Percentiles rank a stretch among this genome's conserved stretches.
These are phyloP conservation scores for Micromys minutus DNA, from an alignment of 2,113 vertebrate species.

Conservation along the genomic window DNA sequence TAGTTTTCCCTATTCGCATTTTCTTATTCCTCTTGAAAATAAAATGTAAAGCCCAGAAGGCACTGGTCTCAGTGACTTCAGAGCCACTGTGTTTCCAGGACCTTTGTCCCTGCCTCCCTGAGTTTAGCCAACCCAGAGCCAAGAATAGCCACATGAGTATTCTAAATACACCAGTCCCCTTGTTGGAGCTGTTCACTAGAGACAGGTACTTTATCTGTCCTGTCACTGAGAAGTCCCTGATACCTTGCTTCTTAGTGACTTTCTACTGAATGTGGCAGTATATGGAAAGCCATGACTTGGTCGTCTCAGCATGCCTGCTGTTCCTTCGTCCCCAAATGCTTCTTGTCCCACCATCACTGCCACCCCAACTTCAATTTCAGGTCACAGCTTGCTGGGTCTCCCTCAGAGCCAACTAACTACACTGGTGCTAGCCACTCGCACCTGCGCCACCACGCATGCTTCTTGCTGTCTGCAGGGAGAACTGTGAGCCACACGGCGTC, in stretches of 20 bases:
- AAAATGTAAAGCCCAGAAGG: not conserved
- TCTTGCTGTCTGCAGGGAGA: not conserved
- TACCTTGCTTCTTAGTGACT: not conserved
- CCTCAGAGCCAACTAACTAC: not conserved
- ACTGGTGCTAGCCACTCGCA: too few relatives aligned
- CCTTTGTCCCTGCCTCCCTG: not conserved
- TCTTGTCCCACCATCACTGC: not conserved
- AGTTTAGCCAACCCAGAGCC: not conserved
- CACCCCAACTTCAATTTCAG: not conserved
- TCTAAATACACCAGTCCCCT: not conserved
- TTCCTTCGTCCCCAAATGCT: not conserved
- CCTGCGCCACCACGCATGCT: not conserved
- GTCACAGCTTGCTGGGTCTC: not conserved
- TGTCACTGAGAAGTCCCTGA: not conserved
- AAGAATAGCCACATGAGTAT: not conserved
- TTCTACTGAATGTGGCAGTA: not conserved
- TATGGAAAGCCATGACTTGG: not conserved
- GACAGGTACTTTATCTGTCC: not conserved
- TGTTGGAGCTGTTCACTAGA: not conserved
- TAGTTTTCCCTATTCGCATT: not conserved
- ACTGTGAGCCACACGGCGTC: not conserved
- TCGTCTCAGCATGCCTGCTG: not conserved
- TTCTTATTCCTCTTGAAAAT: not conserved
- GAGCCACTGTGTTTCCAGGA: not conserved
- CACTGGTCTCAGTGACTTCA: not conserved